Base-by-base conservation (phyloP, 2,888 invertebrate genomes). In the Drosophila limbata region DNA sequence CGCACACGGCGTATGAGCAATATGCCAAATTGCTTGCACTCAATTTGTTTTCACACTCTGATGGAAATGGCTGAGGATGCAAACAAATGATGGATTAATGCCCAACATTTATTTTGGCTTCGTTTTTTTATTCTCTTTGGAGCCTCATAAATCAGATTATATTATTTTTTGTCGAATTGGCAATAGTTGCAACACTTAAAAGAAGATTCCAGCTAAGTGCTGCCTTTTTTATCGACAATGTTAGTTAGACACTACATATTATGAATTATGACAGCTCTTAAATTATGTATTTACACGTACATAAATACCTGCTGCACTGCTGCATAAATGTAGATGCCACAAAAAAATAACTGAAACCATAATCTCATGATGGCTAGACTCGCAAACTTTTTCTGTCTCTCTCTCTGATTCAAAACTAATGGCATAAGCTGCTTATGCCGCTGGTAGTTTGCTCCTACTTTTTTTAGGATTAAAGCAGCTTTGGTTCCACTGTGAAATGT, bases 361-460 rank as follows among this genome's bases (percentile, higher is more conserved):
- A 51, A 48, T 47, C 52, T 35, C 64, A 37, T 42, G 56, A 21
- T 17, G 33, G 33, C 47, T 33, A 56, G 17, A 19, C 39, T 45
- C 17, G 9, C 33, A 44, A 66, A 11, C 13, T 35, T 13, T 11
- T 13, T 33, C n/a, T 37, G n/a, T 51, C 19, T 8, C 19, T 5
- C 6, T 13, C 33, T n/a, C 19, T 69, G 79, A 69, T 63, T 69
- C 37, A 60, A 61, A 70, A 79, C 83, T 79, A 82, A 80, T 80
- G 83, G 83, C 76, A 80, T 80, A 80, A 80, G 80, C 80, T 66
- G 80, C 83, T 80, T 80, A 80, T 72, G 62, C 55, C 53, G 50
- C 67, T 50, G 60, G 69, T 67, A 80, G 76, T 80, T 80, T 75
- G 79, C 70, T 75, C 57, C 68, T 75, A 72, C 76, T 68, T 70